These are phyloP conservation scores for Fissipunctia ypsillon DNA, from an alignment of 2,888 invertebrate species.

Conservation along the genomic window DNA sequence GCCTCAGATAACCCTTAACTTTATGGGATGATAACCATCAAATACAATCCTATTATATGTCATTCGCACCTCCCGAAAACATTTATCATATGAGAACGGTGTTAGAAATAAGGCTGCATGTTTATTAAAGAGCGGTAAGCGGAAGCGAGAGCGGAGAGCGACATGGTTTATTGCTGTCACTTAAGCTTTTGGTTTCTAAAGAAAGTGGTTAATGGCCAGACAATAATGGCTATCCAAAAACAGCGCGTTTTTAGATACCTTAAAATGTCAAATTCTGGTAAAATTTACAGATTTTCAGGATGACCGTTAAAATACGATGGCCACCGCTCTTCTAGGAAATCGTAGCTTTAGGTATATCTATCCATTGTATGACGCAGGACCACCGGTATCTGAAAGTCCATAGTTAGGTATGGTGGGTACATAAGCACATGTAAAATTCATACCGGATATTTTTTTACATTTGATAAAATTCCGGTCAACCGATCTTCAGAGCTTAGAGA, in stretches of 20 bases:
- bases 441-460: neutral
- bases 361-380: neutral
- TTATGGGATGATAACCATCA: constrained; percentile 41
- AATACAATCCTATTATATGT: constrained; percentile 46
- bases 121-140: neutral
- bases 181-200: neutral
- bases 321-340: neutral
- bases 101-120: constrained; percentile 15
- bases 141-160: neutral
- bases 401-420: neutral
- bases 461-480: neutral
- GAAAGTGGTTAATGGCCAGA: no score
- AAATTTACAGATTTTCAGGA: neutral
- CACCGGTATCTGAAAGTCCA: neutral
- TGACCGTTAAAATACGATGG: neutral
- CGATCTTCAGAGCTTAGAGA: neutral
- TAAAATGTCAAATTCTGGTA: neutral
- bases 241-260: neutral
- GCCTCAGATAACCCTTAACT: constrained; percentile 25
- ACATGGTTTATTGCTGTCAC: neutral
- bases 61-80: constrained; percentile 53
- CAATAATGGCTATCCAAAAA: no score
- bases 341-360: neutral
- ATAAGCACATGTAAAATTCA: neutral
- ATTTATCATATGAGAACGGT: constrained; percentile 55